Evolutionary conservation across 2,888 invertebrate species (phyloP), one percentile per base, ranked within the genome.

Genomic region (Rhagonycha lutea): DNA sequence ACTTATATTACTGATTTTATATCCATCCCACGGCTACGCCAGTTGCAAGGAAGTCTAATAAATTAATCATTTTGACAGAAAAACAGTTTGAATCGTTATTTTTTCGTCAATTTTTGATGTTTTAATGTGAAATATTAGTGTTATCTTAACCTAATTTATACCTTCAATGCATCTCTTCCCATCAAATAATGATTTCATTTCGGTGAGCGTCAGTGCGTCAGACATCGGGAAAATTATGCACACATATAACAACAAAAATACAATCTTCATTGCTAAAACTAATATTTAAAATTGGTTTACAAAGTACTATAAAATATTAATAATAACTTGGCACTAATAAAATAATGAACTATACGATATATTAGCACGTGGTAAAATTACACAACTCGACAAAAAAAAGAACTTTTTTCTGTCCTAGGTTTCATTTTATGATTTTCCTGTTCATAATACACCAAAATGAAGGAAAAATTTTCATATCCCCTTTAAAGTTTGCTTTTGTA

Each of bases 91-190:
- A 47, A 47, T 47, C 9, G 28, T 28, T 8, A 9, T 8, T 8
- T 8, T 9, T 8, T 8, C 61, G 2, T 11, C 2, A 61, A 9
- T 62, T 14, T 28, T 28, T 28, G 47, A n/a, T 47, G 47, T 47
- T 47, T n/a, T n/a, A 47, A n/a, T 47, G 47, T 47, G n/a, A 47
- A 47, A 47, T 47, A 47, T 47, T 47, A 47, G 47, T 47, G 47
- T 47, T 47, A 47, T 47, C 47, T 47, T 47, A 47, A n/a, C 8
- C 47, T 47, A 47, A 47, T 47, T 47, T 85, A 83, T 86, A 88
- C 88, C 88, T 88, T 86, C 85, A 62, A 87, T 83, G 81, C 87
- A 87, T 81, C 85, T 84, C 60, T 85, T 84, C 78, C 85, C 83
- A 82, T 84, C 87, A 81, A 88, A 87, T 75, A 88, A 79, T 70